These are phyloP conservation scores for Stegastes partitus DNA, from an alignment of 2,113 vertebrate species.

Conservation along the genomic window DNA sequence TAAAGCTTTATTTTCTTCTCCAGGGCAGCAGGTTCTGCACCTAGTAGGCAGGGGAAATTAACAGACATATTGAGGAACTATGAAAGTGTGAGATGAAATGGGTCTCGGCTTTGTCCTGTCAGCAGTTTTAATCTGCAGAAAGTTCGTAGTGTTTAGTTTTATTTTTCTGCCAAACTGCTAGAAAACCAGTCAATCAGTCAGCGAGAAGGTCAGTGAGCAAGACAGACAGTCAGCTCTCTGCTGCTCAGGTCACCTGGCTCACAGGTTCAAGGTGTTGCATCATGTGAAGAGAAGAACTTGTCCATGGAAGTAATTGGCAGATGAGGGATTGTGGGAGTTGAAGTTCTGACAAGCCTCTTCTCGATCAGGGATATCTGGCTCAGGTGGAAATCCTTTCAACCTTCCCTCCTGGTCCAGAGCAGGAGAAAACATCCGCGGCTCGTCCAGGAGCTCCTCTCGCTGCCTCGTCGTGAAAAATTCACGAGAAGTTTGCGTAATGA, in stretches of 20 bases:
- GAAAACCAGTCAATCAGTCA: too few species aligned
- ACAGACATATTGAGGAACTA: too few species aligned
- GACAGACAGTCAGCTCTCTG: not conserved
- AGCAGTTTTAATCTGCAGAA: too few species aligned
- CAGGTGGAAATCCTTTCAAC: not conserved
- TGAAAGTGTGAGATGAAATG: too few species aligned
- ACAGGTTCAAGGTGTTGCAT: not conserved
- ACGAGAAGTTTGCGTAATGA: not conserved
- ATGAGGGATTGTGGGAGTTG: conserved; percentile 35
- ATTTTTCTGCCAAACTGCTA: too few species aligned
- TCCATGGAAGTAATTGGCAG: conserved; percentile 29
- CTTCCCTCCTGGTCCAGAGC: not conserved
- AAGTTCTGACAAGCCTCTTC: not conserved
- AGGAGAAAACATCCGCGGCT: not conserved
- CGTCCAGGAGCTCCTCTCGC: not conserved
- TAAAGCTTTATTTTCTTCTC: too few species aligned
- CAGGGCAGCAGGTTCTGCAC: too few species aligned
- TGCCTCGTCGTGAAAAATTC: not conserved
- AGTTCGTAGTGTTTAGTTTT: too few species aligned
- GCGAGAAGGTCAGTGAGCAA: too few species aligned
- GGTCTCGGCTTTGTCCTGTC: too few species aligned
- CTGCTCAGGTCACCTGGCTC: not conserved
- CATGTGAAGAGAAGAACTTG: conserved; percentile 5
- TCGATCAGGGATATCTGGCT: not conserved
- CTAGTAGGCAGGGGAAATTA: too few species aligned